Conservation (phyloP, 1,140 invertebrate genomes). For the Lethocerus indicus region DNA sequence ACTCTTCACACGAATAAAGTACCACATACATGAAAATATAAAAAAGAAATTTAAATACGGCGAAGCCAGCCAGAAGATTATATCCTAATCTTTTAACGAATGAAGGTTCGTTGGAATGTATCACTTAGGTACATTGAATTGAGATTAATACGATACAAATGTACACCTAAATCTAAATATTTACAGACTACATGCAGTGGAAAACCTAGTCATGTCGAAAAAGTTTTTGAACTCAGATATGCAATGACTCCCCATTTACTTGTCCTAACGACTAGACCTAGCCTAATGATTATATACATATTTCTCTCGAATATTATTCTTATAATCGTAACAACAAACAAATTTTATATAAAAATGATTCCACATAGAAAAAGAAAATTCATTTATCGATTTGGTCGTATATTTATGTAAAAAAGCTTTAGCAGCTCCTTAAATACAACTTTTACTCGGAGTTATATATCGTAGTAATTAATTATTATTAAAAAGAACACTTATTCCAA, state of each 20-base stretch:
- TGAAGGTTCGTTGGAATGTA: conserved; percentile 14
- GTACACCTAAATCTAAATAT: neutral
- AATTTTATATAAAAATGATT: conserved; percentile 9
- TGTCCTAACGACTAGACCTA: conserved; percentile 2
- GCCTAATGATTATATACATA: conserved; percentile 9
- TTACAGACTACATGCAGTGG: conserved; percentile 14
- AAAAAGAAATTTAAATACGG: conserved; percentile 5
- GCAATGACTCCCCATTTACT: neutral
- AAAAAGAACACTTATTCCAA: too few species aligned
- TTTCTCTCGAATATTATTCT: conserved; percentile 2
- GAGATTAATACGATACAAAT: neutral
- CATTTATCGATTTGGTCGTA: conserved; percentile 9
- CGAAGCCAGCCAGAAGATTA: conserved; percentile 13
- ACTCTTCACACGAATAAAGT: too few species aligned
- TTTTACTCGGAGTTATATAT: too few species aligned
- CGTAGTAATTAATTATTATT: too few species aligned
- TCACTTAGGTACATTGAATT: conserved; percentile 10
- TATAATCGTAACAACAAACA: conserved; percentile 11
- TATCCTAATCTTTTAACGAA: neutral
- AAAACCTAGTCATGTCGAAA: conserved; percentile 5
- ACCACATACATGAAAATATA: too few species aligned
- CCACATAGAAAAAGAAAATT: conserved; percentile 9
- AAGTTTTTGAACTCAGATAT: conserved; percentile 9
- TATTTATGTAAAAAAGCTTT: conserved; percentile 1
- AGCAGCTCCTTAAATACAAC: neutral